A percentile compares a stretch with the other conserved stretches of the same genome.
Evolutionary conservation across 2,888 invertebrate species (phyloP).

Genomic region (Homarus gammarus): DNA sequence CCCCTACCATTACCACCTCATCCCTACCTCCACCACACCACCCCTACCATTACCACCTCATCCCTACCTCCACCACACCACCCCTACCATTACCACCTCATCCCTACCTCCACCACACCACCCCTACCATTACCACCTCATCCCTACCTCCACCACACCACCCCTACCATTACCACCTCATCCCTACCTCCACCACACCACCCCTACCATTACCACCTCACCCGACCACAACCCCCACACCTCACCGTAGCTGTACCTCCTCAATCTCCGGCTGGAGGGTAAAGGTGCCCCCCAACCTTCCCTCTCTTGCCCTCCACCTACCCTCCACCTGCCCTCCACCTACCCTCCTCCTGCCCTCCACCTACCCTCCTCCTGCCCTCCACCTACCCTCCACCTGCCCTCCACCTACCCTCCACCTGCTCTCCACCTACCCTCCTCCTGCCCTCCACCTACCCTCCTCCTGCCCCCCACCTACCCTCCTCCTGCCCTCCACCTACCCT

Average conservation of each 20-base stretch:
- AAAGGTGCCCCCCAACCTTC: not conserved
- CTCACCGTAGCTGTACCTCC: not conserved
- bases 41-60: not conserved
- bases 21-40: too few relatives aligned
- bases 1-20: too few relatives aligned
- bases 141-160: not conserved
- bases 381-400: not conserved
- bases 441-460: not conserved
- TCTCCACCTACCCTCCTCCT: not conserved
- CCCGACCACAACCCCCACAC: too few relatives aligned
- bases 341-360: not conserved
- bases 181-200: too few relatives aligned
- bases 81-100: not conserved
- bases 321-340: not conserved
- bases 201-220: too few relatives aligned
- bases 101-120: not conserved
- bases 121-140: not conserved
- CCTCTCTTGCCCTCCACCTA: not conserved
- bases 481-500: not conserved
- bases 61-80: not conserved
- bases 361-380: not conserved
- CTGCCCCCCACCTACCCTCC: not conserved
- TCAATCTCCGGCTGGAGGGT: not conserved
- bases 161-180: not conserved
- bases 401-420: not conserved